phyloP scores from a whole-genome alignment of 2,797 vertebrate genomes.

The Brachyrhaphis roseni region DNA sequence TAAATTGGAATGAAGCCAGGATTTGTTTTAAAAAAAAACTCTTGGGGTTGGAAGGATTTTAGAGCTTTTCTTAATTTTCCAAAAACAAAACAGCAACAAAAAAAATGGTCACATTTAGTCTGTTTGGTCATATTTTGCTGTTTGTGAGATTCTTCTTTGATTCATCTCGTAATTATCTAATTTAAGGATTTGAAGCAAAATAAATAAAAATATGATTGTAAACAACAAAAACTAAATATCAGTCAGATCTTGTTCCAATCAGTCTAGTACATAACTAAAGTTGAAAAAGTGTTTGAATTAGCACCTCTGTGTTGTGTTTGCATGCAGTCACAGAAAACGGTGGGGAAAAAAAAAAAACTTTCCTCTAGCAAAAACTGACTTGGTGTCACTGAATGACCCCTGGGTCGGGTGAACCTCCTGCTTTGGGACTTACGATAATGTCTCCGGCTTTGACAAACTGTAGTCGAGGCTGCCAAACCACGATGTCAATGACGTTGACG shows the following conservation, averaged over 20 bases:
- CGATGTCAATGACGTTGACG: slow-evolving; percentile 83
- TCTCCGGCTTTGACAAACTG: slow-evolving; percentile 90
- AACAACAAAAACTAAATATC: background rate
- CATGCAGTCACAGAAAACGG: background rate
- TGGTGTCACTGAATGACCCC: background rate
- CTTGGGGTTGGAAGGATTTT: background rate
- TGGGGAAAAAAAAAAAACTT: background rate
- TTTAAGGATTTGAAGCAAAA: background rate
- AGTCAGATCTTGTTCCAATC: background rate
- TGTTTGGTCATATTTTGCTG: background rate
- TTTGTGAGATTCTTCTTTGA: background rate
- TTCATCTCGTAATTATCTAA: background rate
- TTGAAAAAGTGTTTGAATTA: background rate
- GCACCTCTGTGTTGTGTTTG: background rate
- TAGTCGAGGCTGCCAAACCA: slow-evolving; percentile 88
- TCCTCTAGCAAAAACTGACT: background rate
- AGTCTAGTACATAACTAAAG: background rate
- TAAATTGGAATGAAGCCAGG: background rate
- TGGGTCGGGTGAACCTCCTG: background rate
- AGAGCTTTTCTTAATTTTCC: background rate
- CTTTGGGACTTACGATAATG: slow-evolving; percentile 85
- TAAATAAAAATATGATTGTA: background rate
- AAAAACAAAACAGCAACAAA: background rate
- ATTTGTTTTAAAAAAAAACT: background rate
- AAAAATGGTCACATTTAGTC: background rate